These are phyloP conservation scores for Barbus barbus DNA, from an alignment of 2,113 vertebrate species.

Conservation along the genomic window DNA sequence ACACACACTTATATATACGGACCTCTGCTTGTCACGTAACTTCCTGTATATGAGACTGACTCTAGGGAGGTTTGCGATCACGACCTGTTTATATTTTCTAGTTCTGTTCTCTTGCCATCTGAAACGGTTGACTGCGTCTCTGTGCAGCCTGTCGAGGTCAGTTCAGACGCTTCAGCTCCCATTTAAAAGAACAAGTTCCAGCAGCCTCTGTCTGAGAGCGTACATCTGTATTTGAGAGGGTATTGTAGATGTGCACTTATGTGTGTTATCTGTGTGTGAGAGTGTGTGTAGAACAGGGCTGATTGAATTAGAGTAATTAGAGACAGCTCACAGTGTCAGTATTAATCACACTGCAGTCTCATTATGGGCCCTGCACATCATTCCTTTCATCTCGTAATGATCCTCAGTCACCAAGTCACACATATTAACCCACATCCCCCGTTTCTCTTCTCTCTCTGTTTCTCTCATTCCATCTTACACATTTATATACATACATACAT, in stretches of 20 bases:
- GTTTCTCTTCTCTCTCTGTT: conserved; percentile 28
- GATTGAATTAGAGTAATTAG: conserved; percentile 66
- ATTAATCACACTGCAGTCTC: conserved; percentile 64
- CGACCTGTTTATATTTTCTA: background rate
- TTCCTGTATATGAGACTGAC: background rate
- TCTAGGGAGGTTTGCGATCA: background rate
- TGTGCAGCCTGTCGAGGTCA: background rate
- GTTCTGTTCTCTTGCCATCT: background rate
- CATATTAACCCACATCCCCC: conserved; percentile 44
- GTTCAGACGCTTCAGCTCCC: conserved; percentile 1
- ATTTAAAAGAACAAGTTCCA: conserved; percentile 13
- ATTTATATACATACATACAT: background rate
- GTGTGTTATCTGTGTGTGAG: conserved; percentile 47
- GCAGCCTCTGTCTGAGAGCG: conserved; percentile 2
- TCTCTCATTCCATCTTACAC: background rate
- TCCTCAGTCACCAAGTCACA: conserved; percentile 48
- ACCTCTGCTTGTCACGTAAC: background rate
- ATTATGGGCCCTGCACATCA: conserved; percentile 55
- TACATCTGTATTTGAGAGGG: conserved; percentile 41
- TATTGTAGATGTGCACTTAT: conserved; percentile 41
- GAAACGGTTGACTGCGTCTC: background rate
- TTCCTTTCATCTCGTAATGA: conserved; percentile 59
- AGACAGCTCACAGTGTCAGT: conserved; percentile 60
- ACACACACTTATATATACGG: background rate
- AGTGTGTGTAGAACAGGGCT: conserved; percentile 51